phyloP scores from a whole-genome alignment of 1,140 invertebrate species.

The Saccostrea cuccullata region DNA sequence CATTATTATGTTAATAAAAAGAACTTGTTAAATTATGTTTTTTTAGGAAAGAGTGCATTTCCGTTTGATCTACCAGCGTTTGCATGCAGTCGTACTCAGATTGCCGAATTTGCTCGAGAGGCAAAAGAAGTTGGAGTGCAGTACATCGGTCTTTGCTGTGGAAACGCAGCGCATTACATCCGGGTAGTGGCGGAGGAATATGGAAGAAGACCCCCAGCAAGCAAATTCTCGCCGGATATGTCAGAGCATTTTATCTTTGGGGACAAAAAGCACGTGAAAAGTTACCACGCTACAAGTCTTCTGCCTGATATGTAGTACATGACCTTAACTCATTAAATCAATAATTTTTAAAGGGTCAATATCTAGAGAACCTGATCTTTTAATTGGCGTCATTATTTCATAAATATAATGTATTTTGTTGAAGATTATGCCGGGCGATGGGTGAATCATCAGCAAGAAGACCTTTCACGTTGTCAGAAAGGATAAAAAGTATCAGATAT shows the following conservation, averaged over 20 bases:
- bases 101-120: slow-evolving; percentile 67
- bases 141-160: slow-evolving; percentile 76
- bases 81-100: slow-evolving; percentile 57
- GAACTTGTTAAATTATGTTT: no score
- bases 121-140: slow-evolving; percentile 72
- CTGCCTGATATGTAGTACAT: background rate
- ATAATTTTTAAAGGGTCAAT: no score
- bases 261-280: slow-evolving; percentile 16
- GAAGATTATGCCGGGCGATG: no score
- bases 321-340: no score
- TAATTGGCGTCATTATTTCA: no score
- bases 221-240: slow-evolving; percentile 67
- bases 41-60: slow-evolving; percentile 63
- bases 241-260: slow-evolving; percentile 63
- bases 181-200: slow-evolving; percentile 71
- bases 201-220: slow-evolving; percentile 68
- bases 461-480: no score
- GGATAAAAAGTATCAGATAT: no score
- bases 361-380: no score
- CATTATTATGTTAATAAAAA: no score
- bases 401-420: no score
- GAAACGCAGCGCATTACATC: slow-evolving; percentile 67
- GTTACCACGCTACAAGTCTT: slow-evolving; percentile 15
- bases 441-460: no score
- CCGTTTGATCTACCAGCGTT: slow-evolving; percentile 65